Evolutionary conservation across 30 jellyfish, hydroid and myxozoan genomes (phyloP).

Genomic region (Cassiopea xamachana): DNA sequence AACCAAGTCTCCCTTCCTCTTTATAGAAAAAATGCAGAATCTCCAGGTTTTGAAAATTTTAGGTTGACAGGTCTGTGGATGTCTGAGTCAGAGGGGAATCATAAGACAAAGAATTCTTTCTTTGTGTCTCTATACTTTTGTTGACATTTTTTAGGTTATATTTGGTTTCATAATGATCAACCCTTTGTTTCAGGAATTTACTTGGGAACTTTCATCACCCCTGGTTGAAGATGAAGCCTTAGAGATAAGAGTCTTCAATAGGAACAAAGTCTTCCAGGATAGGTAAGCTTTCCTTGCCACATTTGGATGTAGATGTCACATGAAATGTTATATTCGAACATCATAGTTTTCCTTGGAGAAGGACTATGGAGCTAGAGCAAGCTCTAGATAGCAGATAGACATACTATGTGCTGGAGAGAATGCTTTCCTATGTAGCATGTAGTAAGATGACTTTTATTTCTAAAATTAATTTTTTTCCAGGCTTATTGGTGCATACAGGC

Average conservation of each 20-base stretch:
- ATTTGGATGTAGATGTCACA: neutral
- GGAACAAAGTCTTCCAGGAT: slow-evolving; percentile 96
- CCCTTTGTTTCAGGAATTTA: slow-evolving; percentile 56
- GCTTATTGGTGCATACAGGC: slow-evolving; percentile 92
- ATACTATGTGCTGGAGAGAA: no score
- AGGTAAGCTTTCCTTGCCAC: slow-evolving; percentile 61
- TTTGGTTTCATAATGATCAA: neutral
- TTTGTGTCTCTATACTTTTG: neutral
- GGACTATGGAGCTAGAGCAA: neutral
- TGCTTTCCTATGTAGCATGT: no score
- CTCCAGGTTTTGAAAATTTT: no score
- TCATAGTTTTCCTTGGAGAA: neutral
- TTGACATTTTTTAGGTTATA: neutral
- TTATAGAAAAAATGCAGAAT: no score
- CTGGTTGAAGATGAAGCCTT: slow-evolving; percentile 90
- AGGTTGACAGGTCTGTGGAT: no score
- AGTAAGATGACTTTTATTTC: no score
- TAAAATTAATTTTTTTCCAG: slow-evolving; percentile 24
- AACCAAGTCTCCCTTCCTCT: no score
- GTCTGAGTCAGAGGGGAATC: no score
- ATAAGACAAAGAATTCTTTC: no score
- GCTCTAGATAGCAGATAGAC: no score
- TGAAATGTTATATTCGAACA: neutral
- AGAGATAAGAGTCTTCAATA: slow-evolving; percentile 84
- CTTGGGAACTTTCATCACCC: slow-evolving; percentile 91